Percentiles rank a stretch among this genome's conserved stretches.
Conservation (phyloP, 2,797 vertebrate genomes). For the Molossus alvarezi region DNA sequence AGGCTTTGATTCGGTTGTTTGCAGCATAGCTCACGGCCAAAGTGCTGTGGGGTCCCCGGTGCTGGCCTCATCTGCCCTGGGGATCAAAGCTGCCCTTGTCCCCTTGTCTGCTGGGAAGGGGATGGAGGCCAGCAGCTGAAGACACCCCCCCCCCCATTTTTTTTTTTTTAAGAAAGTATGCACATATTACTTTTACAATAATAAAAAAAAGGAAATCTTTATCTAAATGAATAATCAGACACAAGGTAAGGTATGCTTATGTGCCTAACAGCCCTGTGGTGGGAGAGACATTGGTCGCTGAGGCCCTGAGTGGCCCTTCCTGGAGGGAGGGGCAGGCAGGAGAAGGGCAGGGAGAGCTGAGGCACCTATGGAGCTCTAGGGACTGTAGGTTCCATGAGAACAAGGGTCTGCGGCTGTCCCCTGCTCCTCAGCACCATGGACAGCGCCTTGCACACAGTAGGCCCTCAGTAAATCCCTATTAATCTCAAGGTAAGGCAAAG, state of each 20-base stretch:
- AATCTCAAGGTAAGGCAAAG: neutral
- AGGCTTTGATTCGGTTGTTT: neutral
- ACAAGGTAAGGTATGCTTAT: neutral
- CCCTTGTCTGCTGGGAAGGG: neutral
- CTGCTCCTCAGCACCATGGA: neutral
- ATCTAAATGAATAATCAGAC: neutral
- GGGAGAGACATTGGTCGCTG: no score
- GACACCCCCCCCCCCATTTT: no score
- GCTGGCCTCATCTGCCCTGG: neutral
- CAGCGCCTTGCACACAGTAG: neutral
- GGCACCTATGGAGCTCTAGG: accelerated
- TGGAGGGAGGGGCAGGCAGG: neutral
- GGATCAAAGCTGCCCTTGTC: neutral
- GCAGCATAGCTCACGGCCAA: accelerated
- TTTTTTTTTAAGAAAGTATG: neutral
- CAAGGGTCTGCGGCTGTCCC: neutral
- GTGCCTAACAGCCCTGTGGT: neutral
- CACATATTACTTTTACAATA: neutral
- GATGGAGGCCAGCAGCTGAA: neutral
- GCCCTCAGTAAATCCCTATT: neutral
- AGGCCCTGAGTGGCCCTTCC: neutral
- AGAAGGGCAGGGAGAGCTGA: no score
- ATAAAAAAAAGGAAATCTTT: neutral
- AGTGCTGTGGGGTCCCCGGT: neutral
- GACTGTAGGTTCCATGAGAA: neutral